Evolutionary conservation across 2,797 vertebrate species (phyloP).

Genomic region (Enteromius paludinosus): DNA sequence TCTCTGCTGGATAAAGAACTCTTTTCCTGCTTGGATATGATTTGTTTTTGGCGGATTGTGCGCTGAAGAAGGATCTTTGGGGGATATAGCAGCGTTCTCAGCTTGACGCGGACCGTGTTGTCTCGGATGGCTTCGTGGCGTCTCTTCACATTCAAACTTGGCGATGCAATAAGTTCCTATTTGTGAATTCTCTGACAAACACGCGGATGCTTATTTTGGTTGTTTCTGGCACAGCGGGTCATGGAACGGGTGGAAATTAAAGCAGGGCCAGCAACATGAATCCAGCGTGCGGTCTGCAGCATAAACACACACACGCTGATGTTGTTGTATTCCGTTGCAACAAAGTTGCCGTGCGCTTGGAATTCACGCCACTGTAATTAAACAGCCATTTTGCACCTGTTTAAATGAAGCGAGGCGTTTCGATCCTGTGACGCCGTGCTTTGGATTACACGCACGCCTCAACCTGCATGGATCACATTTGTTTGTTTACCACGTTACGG

Average conservation of each 20-base stretch:
- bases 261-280: conserved; percentile 79
- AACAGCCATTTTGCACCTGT: conserved; percentile 77
- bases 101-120: conserved; percentile 69
- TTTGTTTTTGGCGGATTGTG: conserved; percentile 68
- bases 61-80: conserved; percentile 68
- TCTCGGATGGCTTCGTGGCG: conserved; percentile 60
- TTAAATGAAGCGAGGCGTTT: conserved; percentile 69
- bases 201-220: conserved; percentile 49
- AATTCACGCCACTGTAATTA: conserved; percentile 68
- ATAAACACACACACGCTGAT: conserved; percentile 68
- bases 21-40: conserved; percentile 64
- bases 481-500: conserved; percentile 72
- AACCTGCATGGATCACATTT: conserved; percentile 73
- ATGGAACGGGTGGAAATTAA: conserved; percentile 74
- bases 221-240: conserved; percentile 73
- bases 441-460: conserved; percentile 68
- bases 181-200: conserved; percentile 51
- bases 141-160: conserved; percentile 65
- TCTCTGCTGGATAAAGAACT: conserved; percentile 60
- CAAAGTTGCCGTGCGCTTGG: conserved; percentile 82
- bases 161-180: conserved; percentile 65
- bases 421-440: conserved; percentile 67
- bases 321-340: conserved; percentile 71
- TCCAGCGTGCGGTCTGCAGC: conserved; percentile 72
- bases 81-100: conserved; percentile 73